These are phyloP conservation scores for Varanus salvator DNA, from an alignment of 2,113 vertebrate genomes.

Conservation along the genomic window DNA sequence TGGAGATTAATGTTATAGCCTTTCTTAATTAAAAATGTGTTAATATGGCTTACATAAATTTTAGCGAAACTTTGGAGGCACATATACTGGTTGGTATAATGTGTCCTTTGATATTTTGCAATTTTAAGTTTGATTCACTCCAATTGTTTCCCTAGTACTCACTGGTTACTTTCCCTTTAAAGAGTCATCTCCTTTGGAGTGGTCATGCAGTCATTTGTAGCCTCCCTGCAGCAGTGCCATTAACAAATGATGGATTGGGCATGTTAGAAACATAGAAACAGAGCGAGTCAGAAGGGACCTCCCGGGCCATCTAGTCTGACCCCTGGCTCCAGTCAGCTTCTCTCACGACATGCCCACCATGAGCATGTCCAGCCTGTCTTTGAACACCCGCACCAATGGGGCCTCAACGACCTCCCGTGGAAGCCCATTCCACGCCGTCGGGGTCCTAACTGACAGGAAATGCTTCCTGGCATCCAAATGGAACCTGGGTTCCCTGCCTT, in stretches of 20 bases:
- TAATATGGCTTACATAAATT: constrained; percentile 42
- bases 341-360: no score
- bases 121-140: constrained; percentile 5
- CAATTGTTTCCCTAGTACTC: background rate
- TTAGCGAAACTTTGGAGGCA: constrained; percentile 22
- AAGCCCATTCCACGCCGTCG: no score
- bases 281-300: no score
- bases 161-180: background rate
- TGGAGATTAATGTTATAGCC: constrained; percentile 51
- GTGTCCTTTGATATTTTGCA: background rate
- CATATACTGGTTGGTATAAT: constrained; percentile 4
- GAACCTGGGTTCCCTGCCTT: no score
- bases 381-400: no score
- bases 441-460: no score
- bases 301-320: no score
- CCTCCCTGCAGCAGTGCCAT: background rate
- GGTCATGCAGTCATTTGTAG: background rate
- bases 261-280: no score
- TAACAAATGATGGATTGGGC: background rate
- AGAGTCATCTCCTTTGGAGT: background rate
- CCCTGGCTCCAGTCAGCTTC: no score
- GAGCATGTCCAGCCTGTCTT: no score
- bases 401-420: no score
- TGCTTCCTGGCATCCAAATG: no score
- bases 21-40: constrained; percentile 48